These are phyloP conservation scores for Acrocephalus kingi DNA, from an alignment of 2,113 vertebrate species.

Conservation along the genomic window DNA sequence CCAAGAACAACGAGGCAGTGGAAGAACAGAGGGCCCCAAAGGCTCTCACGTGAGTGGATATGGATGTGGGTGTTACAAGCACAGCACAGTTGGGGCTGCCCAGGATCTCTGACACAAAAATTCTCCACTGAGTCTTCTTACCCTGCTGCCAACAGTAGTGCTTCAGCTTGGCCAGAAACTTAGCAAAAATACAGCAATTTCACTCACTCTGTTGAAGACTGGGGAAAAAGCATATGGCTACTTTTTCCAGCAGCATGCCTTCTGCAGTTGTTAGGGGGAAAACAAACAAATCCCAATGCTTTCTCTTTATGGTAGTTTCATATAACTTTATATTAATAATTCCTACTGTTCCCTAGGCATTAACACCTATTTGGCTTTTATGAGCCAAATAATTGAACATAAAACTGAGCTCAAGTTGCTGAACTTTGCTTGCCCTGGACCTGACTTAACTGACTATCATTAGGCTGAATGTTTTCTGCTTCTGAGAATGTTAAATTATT, in stretches of 20 bases:
- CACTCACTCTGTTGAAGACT: background rate
- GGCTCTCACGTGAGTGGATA: background rate
- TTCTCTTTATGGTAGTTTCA: background rate
- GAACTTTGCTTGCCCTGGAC: background rate
- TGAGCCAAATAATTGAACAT: background rate
- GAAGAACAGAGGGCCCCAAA: background rate
- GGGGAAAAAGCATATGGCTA: accelerated
- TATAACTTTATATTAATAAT: background rate
- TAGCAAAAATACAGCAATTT: background rate
- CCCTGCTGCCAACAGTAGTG: background rate
- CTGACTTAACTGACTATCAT: background rate
- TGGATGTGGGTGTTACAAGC: background rate
- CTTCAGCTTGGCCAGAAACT: background rate
- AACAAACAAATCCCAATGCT: background rate
- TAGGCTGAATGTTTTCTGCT: background rate
- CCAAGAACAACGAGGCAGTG: background rate
- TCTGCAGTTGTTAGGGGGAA: background rate
- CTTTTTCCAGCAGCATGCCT: background rate
- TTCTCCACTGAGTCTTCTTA: background rate
- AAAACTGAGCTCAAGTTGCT: background rate
- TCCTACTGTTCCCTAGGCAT: background rate
- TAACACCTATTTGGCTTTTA: background rate
- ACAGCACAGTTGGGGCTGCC: background rate
- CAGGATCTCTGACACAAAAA: background rate
- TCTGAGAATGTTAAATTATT: background rate